phyloP scores from a whole-genome alignment of 2,888 invertebrate species.

The Cosmopolites sordidus region DNA sequence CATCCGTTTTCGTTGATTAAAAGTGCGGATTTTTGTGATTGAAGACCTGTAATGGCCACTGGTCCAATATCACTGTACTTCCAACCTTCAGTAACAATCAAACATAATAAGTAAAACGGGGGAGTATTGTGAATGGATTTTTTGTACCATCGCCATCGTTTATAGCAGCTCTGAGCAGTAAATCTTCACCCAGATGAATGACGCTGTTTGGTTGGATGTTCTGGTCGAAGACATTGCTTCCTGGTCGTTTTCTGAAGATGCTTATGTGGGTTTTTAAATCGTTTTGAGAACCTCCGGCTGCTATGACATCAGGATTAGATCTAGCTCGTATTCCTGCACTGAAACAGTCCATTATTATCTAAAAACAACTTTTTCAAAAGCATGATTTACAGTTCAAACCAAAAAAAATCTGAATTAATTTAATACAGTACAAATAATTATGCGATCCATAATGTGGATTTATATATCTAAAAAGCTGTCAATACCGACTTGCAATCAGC shows the following conservation, averaged over 20 bases:
- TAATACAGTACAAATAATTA: too few species aligned
- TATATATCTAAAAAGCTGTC: too few species aligned
- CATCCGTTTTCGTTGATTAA: slow-evolving; percentile 51
- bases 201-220: slow-evolving; percentile 51
- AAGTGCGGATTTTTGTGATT: slow-evolving; percentile 40
- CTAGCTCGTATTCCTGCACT: slow-evolving; percentile 39
- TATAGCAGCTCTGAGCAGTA: slow-evolving; percentile 53
- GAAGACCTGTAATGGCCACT: slow-evolving; percentile 46
- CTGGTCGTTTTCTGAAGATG: slow-evolving; percentile 49
- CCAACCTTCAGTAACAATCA: slow-evolving; percentile 47
- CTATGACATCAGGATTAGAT: slow-evolving; percentile 44
- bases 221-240: slow-evolving; percentile 50
- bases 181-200: slow-evolving; percentile 57
- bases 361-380: too few species aligned
- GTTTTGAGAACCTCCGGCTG: slow-evolving; percentile 54
- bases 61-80: slow-evolving; percentile 54
- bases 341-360: slow-evolving; percentile 12
- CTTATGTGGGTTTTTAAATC: slow-evolving; percentile 53
- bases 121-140: neutral
- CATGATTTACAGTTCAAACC: too few species aligned
- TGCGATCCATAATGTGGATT: too few species aligned
- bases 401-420: too few species aligned
- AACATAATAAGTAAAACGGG: neutral
- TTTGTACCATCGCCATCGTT: slow-evolving; percentile 54
- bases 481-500: too few species aligned